Conservation (phyloP, 2,797 vertebrate genomes). For the Parauchenoglanis ngamensis region DNA sequence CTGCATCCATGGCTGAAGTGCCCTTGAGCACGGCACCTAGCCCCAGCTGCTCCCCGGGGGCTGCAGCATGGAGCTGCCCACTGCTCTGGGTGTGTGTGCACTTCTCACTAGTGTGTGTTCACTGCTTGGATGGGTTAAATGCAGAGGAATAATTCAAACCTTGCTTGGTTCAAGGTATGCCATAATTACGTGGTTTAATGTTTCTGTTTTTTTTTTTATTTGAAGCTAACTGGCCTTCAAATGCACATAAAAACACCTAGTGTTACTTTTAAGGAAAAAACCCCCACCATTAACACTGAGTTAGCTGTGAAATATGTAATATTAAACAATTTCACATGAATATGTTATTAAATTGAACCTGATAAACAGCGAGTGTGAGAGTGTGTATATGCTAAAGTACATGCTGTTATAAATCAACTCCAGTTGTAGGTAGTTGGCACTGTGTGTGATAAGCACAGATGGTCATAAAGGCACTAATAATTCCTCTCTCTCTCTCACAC, state of each 20-base stretch:
- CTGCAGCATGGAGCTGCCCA: no score
- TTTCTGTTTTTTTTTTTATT: no score
- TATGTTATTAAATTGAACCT: background rate
- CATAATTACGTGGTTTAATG: no score
- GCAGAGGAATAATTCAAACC: no score
- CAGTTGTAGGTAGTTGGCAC: slow-evolving; percentile 20
- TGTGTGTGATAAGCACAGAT: slow-evolving; percentile 16
- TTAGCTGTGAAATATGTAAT: background rate
- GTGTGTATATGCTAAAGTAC: background rate
- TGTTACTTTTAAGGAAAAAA: background rate
- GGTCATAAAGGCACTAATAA: slow-evolving; percentile 14
- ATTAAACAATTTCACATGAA: background rate
- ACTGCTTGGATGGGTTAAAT: no score
- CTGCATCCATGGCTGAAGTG: no score
- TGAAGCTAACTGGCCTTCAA: background rate
- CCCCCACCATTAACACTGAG: background rate
- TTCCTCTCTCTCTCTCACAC: background rate
- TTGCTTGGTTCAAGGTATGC: no score
- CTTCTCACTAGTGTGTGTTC: no score
- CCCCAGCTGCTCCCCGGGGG: no score
- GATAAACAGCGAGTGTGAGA: background rate
- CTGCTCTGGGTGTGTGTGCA: no score
- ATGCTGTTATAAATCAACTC: slow-evolving; percentile 8
- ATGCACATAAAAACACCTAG: background rate
- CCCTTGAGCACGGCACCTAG: no score